These are phyloP conservation scores for Rotaria magnacalcarata DNA, from an alignment of 2,888 invertebrate genomes.

Conservation along the genomic window DNA sequence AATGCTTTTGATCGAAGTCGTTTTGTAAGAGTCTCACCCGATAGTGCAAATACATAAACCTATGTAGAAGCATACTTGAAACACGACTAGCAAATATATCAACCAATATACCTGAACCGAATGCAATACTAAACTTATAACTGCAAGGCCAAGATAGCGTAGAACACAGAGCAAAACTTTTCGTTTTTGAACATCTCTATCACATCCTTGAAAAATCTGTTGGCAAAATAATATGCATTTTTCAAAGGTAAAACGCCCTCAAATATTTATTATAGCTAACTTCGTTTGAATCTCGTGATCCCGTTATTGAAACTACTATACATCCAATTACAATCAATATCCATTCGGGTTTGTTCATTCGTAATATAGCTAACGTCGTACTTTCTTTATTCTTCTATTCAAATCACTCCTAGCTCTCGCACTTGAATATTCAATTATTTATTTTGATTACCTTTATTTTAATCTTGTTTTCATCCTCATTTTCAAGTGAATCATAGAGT, in stretches of 20 bases:
- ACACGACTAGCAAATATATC: too few species aligned
- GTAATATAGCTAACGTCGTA: neutral
- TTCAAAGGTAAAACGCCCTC: too few species aligned
- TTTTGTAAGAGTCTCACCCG: constrained; percentile 73
- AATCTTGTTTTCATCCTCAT: too few species aligned
- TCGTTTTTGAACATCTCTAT: constrained; percentile 49
- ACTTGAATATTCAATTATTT: too few species aligned
- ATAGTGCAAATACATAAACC: constrained; percentile 66
- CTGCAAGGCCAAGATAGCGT: constrained; percentile 52
- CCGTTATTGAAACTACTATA: constrained; percentile 32
- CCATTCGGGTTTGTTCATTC: constrained; percentile 42
- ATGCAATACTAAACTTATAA: constrained; percentile 49
- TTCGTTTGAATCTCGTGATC: constrained; percentile 39
- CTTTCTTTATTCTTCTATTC: too few species aligned
- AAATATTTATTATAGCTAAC: constrained; percentile 41
- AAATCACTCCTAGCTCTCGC: neutral
- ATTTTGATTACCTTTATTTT: too few species aligned
- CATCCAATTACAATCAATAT: constrained; percentile 37
- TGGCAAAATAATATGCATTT: neutral
- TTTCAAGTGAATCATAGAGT: too few species aligned
- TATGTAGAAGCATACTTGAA: constrained; percentile 47
- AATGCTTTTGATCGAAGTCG: constrained; percentile 64
- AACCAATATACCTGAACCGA: constrained; percentile 50
- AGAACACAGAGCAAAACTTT: constrained; percentile 50
- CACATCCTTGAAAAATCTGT: constrained; percentile 50